A percentile compares a stretch with the other conserved stretches of the same genome.
phyloP scores from a whole-genome alignment of 2,797 vertebrate genomes.

The Buphagus erythrorhynchus region DNA sequence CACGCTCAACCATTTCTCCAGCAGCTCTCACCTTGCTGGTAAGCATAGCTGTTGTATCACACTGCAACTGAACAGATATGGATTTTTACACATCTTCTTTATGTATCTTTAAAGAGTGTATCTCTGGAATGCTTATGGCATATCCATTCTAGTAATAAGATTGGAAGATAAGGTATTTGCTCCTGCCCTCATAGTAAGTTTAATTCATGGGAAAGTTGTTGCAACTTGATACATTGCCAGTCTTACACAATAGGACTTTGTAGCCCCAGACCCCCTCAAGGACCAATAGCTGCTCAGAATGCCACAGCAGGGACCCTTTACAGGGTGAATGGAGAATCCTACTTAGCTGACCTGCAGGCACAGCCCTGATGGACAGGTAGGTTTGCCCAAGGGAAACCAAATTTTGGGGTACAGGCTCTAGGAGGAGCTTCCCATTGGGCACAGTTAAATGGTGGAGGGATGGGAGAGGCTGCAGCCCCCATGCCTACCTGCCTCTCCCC shows the following conservation, averaged over 20 bases:
- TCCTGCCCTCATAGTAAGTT: background rate
- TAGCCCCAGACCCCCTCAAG: background rate
- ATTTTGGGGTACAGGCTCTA: background rate
- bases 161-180: background rate
- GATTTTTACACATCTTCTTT: background rate
- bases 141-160: background rate
- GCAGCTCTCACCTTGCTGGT: background rate
- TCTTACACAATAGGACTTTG: accelerated
- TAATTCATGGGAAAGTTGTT: background rate
- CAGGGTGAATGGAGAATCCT: background rate
- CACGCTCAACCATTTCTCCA: background rate
- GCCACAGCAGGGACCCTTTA: background rate
- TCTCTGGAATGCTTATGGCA: background rate
- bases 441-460: background rate
- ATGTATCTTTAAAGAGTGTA: background rate
- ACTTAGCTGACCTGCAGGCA: background rate
- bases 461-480: background rate
- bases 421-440: background rate
- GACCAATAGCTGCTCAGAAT: background rate
- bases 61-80: accelerated
- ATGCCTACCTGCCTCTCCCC: background rate
- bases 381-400: background rate
- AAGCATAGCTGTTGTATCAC: accelerated
- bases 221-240: background rate
- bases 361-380: background rate